phyloP scores from a whole-genome alignment of 2,113 vertebrate species.

The Anarhynchus alexandrinus region DNA sequence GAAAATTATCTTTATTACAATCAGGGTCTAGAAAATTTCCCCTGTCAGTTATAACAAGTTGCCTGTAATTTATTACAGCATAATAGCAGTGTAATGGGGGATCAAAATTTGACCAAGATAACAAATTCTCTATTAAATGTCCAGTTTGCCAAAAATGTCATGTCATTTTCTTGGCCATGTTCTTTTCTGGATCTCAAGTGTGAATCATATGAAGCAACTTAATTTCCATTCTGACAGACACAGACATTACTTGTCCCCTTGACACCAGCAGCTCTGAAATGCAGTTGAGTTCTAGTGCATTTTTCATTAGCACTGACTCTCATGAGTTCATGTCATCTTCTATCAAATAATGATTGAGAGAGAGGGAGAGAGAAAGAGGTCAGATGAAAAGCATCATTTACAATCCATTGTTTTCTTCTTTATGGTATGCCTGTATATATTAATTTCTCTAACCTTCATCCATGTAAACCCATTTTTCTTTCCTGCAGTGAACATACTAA shows the following conservation, averaged over 20 bases:
- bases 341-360: not conserved
- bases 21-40: not conserved
- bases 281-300: constrained; percentile 34
- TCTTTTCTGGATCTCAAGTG: not conserved
- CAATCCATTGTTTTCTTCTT: constrained; percentile 1
- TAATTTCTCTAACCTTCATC: not conserved
- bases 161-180: not conserved
- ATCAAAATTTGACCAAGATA: not conserved
- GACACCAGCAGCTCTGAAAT: constrained; percentile 34
- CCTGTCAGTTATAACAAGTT: not conserved
- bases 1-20: not conserved
- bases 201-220: not conserved
- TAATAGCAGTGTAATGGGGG: not conserved
- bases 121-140: not conserved
- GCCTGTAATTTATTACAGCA: not conserved
- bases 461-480: not conserved
- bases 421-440: not conserved
- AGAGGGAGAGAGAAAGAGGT: not conserved
- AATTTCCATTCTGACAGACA: constrained; percentile 21
- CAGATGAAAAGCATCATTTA: constrained; percentile 2
- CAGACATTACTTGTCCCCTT: constrained; percentile 16
- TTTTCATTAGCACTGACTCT: constrained; percentile 36
- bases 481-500: not conserved
- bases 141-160: not conserved
- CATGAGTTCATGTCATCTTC: not conserved